Percentiles rank a stretch among this genome's conserved stretches.
Conservation (phyloP, 2,113 vertebrate species). For the Colinus virginianus region DNA sequence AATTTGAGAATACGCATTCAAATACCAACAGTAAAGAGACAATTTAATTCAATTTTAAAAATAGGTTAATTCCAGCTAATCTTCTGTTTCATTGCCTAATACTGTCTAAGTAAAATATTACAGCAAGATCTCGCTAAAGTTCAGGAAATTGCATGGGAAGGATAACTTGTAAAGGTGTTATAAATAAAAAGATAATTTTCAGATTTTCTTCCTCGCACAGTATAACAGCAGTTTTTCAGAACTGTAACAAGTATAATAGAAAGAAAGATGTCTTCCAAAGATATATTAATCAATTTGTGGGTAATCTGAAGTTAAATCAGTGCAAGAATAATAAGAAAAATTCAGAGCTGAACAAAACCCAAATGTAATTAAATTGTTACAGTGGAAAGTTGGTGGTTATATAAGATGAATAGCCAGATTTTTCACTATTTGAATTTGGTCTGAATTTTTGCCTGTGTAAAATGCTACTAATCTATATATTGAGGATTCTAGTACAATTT, state of each 20-base stretch:
- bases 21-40: neutral
- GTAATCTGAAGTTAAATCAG: neutral
- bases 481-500: neutral
- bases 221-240: neutral
- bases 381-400: neutral
- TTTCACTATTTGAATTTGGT: neutral
- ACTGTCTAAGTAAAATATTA: neutral
- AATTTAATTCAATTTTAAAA: neutral
- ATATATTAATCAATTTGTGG: neutral
- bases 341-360: neutral
- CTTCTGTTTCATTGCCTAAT: neutral
- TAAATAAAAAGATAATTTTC: neutral
- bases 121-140: neutral
- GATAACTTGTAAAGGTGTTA: neutral
- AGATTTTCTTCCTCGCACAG: neutral
- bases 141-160: neutral
- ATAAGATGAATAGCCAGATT: neutral
- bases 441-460: neutral
- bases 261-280: neutral
- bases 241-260: neutral
- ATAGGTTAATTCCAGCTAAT: neutral
- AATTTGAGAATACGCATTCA: neutral
- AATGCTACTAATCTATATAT: neutral
- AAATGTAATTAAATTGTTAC: neutral
- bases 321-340: neutral